phyloP scores from a whole-genome alignment of 2,113 vertebrate genomes.

The Leptobrachium leishanense region DNA sequence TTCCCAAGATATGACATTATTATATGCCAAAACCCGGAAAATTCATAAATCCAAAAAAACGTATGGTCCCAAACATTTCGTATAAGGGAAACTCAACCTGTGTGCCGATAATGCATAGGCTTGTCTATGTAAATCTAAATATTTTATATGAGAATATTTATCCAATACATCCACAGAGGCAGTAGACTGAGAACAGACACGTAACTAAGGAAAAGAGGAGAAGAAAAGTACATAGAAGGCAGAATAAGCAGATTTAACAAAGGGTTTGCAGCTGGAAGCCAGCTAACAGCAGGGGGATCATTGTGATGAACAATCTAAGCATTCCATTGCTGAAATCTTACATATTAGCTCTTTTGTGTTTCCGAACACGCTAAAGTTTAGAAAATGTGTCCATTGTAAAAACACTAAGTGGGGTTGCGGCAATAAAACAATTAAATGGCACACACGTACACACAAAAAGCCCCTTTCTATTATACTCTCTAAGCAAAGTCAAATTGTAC shows the following conservation, averaged over 20 bases:
- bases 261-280: conserved; percentile 56
- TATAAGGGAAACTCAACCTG: no score
- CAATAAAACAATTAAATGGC: conserved; percentile 34
- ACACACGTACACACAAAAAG: not conserved
- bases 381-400: conserved; percentile 30
- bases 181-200: not conserved
- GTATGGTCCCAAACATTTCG: no score
- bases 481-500: not conserved
- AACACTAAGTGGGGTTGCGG: conserved; percentile 22
- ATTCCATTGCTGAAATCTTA: conserved; percentile 41
- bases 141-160: no score
- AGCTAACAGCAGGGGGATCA: conserved; percentile 15
- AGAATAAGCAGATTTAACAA: conserved; percentile 31
- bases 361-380: conserved; percentile 2
- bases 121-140: no score
- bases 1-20: no score
- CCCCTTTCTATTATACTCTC: conserved; percentile 11
- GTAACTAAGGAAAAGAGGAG: not conserved
- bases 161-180: no score
- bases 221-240: not conserved
- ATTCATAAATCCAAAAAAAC: no score
- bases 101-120: no score
- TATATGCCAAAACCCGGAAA: no score
- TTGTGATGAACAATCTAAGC: conserved; percentile 52
- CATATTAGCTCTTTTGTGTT: conserved; percentile 32